Evolutionary conservation across 2,113 vertebrate genomes (phyloP).

Genomic region (Nesogale talazaci): DNA sequence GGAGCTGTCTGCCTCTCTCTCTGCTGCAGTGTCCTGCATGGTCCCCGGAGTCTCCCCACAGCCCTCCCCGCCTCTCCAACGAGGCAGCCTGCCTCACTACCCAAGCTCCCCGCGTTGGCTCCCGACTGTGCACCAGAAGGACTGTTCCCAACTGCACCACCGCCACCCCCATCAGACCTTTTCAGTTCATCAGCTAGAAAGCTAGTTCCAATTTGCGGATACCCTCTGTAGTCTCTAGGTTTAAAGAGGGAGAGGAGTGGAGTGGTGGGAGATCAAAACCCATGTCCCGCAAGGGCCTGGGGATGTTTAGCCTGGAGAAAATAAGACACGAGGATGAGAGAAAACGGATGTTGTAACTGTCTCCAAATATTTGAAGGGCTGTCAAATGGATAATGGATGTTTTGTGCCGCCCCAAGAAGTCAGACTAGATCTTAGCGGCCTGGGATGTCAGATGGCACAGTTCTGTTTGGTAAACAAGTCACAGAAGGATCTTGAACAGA

Average conservation of each 20-base stretch:
- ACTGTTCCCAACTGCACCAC: neutral
- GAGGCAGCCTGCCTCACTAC: neutral
- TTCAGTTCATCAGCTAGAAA: slow-evolving; percentile 48
- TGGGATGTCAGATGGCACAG: slow-evolving; percentile 35
- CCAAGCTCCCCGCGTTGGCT: neutral
- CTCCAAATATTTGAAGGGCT: slow-evolving; percentile 66
- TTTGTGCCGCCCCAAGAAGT: slow-evolving; percentile 47
- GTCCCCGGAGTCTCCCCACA: neutral
- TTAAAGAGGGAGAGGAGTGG: slow-evolving; percentile 10
- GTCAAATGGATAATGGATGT: slow-evolving; percentile 50
- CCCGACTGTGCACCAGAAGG: neutral
- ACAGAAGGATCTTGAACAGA: neutral
- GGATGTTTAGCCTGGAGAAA: slow-evolving; percentile 63
- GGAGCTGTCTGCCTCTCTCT: neutral
- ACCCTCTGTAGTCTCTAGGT: neutral
- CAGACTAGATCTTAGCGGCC: slow-evolving; percentile 17
- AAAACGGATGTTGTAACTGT: slow-evolving; percentile 49
- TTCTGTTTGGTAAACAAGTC: slow-evolving; percentile 44
- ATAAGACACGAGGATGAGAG: slow-evolving; percentile 50
- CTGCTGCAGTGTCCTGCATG: neutral
- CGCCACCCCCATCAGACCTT: neutral
- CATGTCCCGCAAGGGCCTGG: slow-evolving; percentile 20
- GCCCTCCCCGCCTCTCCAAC: neutral
- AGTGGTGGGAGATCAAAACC: slow-evolving; percentile 52
- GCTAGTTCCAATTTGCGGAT: slow-evolving; percentile 3